These are phyloP conservation scores for Xiphophorus maculatus DNA, from an alignment of 2,113 vertebrate genomes.

Conservation along the genomic window DNA sequence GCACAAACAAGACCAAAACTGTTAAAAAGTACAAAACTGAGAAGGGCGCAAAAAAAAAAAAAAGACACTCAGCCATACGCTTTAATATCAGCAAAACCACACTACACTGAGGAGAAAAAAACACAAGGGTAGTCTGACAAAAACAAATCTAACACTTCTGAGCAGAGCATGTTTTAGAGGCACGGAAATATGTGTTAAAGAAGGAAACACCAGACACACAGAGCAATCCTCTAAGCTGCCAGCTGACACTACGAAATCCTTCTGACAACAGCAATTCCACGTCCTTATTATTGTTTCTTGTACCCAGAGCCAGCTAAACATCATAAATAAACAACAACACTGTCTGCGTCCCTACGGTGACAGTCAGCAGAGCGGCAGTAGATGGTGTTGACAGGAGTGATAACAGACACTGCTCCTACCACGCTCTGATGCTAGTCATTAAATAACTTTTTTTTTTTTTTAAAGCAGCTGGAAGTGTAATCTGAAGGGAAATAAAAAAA, in stretches of 20 bases:
- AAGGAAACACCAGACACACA: not conserved
- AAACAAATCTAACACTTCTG: constrained; percentile 1
- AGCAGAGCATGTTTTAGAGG: not conserved
- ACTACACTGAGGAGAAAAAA: not conserved
- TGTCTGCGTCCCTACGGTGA: constrained; percentile 26
- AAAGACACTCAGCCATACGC: not conserved
- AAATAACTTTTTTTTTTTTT: not conserved
- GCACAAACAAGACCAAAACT: not conserved
- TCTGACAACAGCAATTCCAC: constrained; percentile 32
- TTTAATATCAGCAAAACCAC: not conserved
- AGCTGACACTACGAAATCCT: constrained; percentile 16
- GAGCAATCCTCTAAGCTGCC: constrained; percentile 16
- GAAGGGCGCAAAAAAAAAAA: not conserved
- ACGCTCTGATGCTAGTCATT: constrained; percentile 13
- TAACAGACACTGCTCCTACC: not conserved
- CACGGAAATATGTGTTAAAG: constrained; percentile 12
- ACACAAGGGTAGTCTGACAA: constrained; percentile 15
- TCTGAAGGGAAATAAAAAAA: constrained; percentile 8
- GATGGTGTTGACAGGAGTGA: constrained; percentile 22
- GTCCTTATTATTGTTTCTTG: constrained; percentile 16
- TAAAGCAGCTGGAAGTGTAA: constrained; percentile 20
- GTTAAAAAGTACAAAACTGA: not conserved
- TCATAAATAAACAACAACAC: constrained; percentile 25
- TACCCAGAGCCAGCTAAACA: constrained; percentile 8
- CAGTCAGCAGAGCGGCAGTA: constrained; percentile 26